A percentile compares a stretch with the other conserved stretches of the same genome.
phyloP scores from a whole-genome alignment of 2,113 vertebrate species.

The Columba livia region DNA sequence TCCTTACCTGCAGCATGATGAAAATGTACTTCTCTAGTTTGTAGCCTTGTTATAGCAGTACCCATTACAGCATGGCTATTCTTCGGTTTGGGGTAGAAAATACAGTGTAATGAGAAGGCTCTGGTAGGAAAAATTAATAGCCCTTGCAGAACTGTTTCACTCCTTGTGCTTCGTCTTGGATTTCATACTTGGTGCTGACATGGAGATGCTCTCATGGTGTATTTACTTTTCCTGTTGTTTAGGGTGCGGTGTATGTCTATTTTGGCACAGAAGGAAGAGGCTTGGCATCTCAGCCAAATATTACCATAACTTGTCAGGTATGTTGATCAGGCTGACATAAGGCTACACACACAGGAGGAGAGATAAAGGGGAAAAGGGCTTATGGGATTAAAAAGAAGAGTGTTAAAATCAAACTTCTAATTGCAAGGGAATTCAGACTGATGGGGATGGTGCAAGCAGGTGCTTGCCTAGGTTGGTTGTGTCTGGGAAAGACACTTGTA shows the following conservation, averaged over 20 bases:
- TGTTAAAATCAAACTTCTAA: background rate
- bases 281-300: slow-evolving; percentile 45
- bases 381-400: background rate
- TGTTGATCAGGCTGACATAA: background rate
- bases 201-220: background rate
- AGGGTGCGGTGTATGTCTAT: slow-evolving; percentile 79
- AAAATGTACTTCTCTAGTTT: background rate
- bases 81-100: background rate
- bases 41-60: background rate
- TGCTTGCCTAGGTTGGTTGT: background rate
- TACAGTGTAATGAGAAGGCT: background rate
- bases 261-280: slow-evolving; percentile 54
- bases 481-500: background rate
- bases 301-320: slow-evolving; percentile 79
- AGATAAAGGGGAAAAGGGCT: background rate
- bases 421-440: background rate
- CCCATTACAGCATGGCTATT: background rate
- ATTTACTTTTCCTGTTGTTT: background rate
- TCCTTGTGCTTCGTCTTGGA: background rate
- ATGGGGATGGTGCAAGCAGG: background rate
- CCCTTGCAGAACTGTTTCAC: background rate
- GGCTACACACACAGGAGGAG: background rate
- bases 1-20: background rate
- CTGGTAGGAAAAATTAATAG: background rate
- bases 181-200: background rate